Conservation (phyloP, 2,888 invertebrate genomes). For the Netelia fuscicornis region DNA sequence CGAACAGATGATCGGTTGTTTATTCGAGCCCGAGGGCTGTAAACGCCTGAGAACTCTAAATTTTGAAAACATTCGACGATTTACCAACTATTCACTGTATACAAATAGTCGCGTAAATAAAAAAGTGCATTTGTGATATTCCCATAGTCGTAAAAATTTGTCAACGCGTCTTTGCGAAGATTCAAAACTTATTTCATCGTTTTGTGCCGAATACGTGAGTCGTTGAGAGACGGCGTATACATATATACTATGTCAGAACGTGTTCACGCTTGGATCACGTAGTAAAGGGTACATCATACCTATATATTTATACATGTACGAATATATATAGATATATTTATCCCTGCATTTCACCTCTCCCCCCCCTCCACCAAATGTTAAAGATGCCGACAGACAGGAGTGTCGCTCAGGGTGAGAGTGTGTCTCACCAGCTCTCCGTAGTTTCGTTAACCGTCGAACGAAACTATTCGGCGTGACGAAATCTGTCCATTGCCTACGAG, state of each 20-base stretch:
- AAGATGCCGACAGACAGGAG: neutral
- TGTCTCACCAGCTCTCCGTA: neutral
- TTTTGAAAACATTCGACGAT: neutral
- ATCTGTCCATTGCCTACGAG: neutral
- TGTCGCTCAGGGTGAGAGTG: neutral
- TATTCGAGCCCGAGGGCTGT: neutral
- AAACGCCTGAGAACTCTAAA: no score
- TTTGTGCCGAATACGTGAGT: neutral
- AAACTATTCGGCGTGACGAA: neutral
- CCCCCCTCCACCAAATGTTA: neutral
- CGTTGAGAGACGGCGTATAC: neutral
- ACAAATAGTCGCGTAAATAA: no score
- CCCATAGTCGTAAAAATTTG: no score
- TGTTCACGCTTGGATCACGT: slow-evolving; percentile 35
- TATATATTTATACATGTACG: neutral
- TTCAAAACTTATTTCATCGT: no score
- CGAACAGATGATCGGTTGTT: slow-evolving; percentile 45
- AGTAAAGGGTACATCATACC: neutral
- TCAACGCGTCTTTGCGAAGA: no score
- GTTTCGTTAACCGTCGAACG: neutral
- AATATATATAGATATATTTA: neutral
- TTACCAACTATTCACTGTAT: no score
- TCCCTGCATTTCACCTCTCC: neutral
- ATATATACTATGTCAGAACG: no score
- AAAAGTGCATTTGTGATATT: no score